A percentile compares a stretch with the other conserved stretches of the same genome.
Conservation (phyloP, 2,113 vertebrate genomes). For the Merops nubicus region DNA sequence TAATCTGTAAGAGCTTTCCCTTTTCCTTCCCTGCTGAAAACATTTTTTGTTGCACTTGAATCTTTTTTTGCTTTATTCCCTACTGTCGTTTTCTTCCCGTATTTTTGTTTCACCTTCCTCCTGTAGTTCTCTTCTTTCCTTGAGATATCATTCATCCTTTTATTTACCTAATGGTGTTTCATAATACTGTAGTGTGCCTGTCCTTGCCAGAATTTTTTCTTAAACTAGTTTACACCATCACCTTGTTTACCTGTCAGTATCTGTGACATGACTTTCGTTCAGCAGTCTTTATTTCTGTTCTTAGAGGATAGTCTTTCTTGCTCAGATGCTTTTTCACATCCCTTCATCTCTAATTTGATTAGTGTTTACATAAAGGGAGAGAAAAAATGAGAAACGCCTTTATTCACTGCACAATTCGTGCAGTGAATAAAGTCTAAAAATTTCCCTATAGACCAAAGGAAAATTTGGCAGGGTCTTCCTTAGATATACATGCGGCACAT, state of each 20-base stretch:
- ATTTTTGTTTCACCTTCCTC: background rate
- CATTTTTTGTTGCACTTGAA: background rate
- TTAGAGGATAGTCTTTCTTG: background rate
- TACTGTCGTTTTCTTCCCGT: background rate
- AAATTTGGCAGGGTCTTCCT: background rate
- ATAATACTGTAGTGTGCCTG: background rate
- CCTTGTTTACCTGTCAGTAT: background rate
- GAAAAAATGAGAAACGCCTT: background rate
- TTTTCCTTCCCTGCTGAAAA: background rate
- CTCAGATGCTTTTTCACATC: background rate
- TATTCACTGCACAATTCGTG: background rate
- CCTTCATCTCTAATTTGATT: background rate
- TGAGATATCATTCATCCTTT: background rate
- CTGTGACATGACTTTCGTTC: background rate
- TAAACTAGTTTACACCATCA: background rate
- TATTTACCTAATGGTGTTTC: background rate
- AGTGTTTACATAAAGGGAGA: background rate
- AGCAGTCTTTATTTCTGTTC: background rate
- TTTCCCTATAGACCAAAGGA: background rate
- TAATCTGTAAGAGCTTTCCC: background rate
- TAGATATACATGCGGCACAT: background rate
- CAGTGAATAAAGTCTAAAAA: background rate
- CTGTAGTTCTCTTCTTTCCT: background rate
- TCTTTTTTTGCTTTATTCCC: background rate
- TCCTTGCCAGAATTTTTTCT: background rate